Evolutionary conservation across 2,113 vertebrate species (phyloP).

Genomic region (Nycticorax nycticorax): DNA sequence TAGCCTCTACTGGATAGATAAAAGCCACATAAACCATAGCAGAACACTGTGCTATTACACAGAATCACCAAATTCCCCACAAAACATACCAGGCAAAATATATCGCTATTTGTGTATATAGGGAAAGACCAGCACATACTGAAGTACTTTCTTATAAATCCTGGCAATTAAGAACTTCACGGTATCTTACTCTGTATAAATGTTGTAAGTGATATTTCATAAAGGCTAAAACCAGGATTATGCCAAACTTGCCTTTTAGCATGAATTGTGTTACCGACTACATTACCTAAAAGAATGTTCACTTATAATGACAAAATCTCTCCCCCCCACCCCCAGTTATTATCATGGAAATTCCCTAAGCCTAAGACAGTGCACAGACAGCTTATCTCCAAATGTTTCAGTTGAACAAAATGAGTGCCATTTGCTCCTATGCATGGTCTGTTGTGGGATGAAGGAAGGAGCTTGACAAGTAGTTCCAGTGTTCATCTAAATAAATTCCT

Average conservation of each 20-base stretch:
- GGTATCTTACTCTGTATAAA: background rate
- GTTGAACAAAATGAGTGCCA: background rate
- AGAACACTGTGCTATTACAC: background rate
- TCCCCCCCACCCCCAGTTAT: background rate
- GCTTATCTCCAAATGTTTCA: background rate
- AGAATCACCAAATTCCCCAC: background rate
- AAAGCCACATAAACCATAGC: conserved; percentile 17
- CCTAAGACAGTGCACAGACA: background rate
- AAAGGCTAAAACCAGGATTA: background rate
- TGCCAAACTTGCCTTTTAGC: background rate
- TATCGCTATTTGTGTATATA: rapidly evolving
- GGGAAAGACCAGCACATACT: background rate
- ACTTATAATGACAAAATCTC: background rate
- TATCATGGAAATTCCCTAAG: background rate
- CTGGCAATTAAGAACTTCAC: background rate
- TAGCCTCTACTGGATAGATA: conserved; percentile 33
- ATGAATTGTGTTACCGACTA: background rate
- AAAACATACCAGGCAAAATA: background rate
- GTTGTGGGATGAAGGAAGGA: background rate
- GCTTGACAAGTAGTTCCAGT: background rate
- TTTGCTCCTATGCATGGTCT: background rate
- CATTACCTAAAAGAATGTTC: background rate
- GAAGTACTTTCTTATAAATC: background rate
- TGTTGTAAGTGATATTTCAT: background rate
- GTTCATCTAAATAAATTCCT: background rate